A percentile compares a stretch with the other conserved stretches of the same genome.
phyloP scores from a whole-genome alignment of 2,113 vertebrate species.

The Corythoichthys haematopterus region DNA sequence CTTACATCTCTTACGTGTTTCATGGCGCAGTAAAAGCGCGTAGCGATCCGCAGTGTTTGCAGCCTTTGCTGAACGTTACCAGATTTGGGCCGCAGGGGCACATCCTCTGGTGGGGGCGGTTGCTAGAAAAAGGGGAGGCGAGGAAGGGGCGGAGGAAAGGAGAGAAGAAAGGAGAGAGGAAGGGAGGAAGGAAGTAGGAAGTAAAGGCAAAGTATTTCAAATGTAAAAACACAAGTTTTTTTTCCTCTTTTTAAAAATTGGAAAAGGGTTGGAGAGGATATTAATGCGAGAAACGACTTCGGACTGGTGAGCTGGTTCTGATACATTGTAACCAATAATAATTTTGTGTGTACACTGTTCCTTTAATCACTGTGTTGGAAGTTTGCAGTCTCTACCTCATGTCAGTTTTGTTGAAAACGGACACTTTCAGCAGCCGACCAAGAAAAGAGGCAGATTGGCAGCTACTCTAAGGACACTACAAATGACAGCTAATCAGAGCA shows the following conservation, averaged over 20 bases:
- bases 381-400: background rate
- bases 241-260: slow-evolving; percentile 17
- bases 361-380: background rate
- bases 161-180: slow-evolving; percentile 58
- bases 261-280: slow-evolving; percentile 48
- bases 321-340: background rate
- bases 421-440: background rate
- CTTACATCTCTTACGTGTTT: slow-evolving; percentile 77
- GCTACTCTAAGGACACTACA: slow-evolving; percentile 10
- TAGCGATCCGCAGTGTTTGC: slow-evolving; percentile 75
- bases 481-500: slow-evolving; percentile 26
- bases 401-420: slow-evolving; percentile 1
- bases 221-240: slow-evolving; percentile 47
- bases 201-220: slow-evolving; percentile 70
- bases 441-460: slow-evolving; percentile 25
- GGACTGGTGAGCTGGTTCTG: background rate
- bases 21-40: slow-evolving; percentile 76
- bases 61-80: slow-evolving; percentile 75
- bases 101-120: slow-evolving; percentile 67
- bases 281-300: slow-evolving; percentile 14
- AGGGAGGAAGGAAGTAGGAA: slow-evolving; percentile 68
- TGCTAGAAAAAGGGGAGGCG: slow-evolving; percentile 61
- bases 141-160: slow-evolving; percentile 48
- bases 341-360: background rate
- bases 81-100: slow-evolving; percentile 70